Evolutionary conservation across 2,888 invertebrate genomes (phyloP), one percentile per base, ranked within the genome.

Genomic region (Tetranychus truncatus): DNA sequence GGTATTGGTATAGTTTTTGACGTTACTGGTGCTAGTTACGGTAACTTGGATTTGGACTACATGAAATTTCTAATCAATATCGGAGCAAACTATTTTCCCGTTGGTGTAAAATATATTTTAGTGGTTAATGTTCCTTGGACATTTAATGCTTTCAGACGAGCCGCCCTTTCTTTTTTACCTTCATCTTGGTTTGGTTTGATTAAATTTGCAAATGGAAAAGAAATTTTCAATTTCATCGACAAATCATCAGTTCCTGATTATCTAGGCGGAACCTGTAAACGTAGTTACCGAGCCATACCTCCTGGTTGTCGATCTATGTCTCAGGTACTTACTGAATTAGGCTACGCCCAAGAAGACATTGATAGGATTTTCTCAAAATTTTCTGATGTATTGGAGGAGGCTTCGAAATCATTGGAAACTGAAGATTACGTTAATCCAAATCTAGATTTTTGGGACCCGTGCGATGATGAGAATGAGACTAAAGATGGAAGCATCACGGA

Each of bases 111-210:
- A 74, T 76, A 76, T 71, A 72, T 77, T 45, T 18, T 77, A 5
- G 77, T 77, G 20, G 74, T 71, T 34, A 76, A 77, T 44, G 66
- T 77, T 21, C 76, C 76, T 20, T 77, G 77, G 77, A 72, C 76
- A 45, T 74, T 77, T 65, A 77, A 76, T 34, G 75, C 77, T 20
- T 73, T 77, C 34, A 74, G 76, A 8, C 7, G 45, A 7, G 66
- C 74, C 9, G 77, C 76, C 6, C 65, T 73, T 44, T 46, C 75
- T 24, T 45, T 77, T 6, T 71, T 77, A 11, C 77, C 77, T 11
- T 45, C 72, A 20, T 18, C 21, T 20, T 76, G 75, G 20, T 5
- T 74, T 66, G 45, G 69, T 9, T 15, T 75, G 5, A 45, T 77
- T 44, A 76, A 74, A 74, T 77, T 77, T 66, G 72, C 74, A 1